Conservation (phyloP, 2,113 vertebrate species). For the Sinocyclocheilus anshuiensis region DNA sequence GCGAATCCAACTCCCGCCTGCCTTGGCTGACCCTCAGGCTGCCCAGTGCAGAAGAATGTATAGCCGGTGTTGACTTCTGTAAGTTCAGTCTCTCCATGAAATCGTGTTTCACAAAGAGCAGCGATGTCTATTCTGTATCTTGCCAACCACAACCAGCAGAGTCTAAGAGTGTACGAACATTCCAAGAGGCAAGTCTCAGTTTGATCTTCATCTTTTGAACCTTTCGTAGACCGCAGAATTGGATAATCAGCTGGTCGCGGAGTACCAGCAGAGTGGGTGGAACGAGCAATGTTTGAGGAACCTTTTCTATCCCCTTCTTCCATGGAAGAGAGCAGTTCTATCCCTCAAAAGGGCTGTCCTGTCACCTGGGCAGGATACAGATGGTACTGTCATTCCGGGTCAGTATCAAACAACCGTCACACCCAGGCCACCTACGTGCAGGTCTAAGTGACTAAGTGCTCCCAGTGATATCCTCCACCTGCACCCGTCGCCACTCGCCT, state of each 20-base stretch:
- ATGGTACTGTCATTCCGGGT: background rate
- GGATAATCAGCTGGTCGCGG: too few relatives aligned
- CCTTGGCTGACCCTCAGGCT: background rate
- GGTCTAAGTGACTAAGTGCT: background rate
- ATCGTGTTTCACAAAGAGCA: too few relatives aligned
- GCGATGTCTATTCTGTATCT: too few relatives aligned
- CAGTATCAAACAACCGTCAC: background rate
- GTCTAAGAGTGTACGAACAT: too few relatives aligned
- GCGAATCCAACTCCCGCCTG: background rate
- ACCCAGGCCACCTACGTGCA: background rate
- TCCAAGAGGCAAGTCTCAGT: too few relatives aligned
- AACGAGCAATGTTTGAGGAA: too few relatives aligned
- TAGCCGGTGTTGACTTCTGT: too few relatives aligned
- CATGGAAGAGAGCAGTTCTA: background rate
- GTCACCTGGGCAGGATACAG: background rate
- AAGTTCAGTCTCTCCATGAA: too few relatives aligned
- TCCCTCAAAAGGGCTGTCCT: background rate
- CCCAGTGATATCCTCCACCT: background rate
- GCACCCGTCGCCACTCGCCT: background rate
- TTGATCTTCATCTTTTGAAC: too few relatives aligned
- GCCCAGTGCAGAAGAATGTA: background rate
- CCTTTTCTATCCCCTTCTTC: background rate
- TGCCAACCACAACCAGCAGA: too few relatives aligned
- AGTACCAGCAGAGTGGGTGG: too few relatives aligned
- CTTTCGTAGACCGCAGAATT: too few relatives aligned